Percentiles rank a stretch among this genome's conserved stretches.
Evolutionary conservation across 1,140 invertebrate species (phyloP).

Genomic region (Drosophila ogumai): DNA sequence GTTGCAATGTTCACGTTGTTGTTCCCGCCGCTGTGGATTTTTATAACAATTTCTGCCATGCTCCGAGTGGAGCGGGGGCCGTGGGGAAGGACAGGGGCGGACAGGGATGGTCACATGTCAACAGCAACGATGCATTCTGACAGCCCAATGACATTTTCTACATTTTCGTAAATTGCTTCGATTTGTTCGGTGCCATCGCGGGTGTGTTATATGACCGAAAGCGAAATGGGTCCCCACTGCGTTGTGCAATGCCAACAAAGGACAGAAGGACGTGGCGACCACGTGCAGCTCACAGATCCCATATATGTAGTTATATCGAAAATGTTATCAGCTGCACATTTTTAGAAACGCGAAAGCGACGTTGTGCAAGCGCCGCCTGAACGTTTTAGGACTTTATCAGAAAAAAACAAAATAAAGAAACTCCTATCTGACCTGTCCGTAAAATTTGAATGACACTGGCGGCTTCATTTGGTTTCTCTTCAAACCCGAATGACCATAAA

Average conservation of each 20-base stretch:
- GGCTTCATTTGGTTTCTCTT: neutral
- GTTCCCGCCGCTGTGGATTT: constrained; percentile 49
- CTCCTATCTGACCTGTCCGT: neutral
- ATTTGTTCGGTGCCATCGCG: constrained; percentile 68
- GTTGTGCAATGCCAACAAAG: constrained; percentile 40
- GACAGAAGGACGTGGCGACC: constrained; percentile 2
- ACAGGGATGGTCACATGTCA: constrained; percentile 74
- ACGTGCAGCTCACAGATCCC: constrained; percentile 10
- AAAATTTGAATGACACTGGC: constrained; percentile 2
- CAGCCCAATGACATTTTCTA: constrained; percentile 84
- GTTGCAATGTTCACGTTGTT: constrained; percentile 56
- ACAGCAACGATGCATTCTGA: constrained; percentile 83
- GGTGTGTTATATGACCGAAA: constrained; percentile 65
- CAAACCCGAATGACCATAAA: neutral
- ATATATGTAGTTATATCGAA: constrained; percentile 15
- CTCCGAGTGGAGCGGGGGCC: neutral
- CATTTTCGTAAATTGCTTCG: constrained; percentile 84
- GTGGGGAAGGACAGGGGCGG: neutral
- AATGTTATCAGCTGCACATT: constrained; percentile 35
- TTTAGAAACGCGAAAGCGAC: neutral
- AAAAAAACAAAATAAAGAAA: neutral
- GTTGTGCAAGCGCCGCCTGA: neutral
- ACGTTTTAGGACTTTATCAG: neutral
- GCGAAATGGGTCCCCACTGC: constrained; percentile 46
- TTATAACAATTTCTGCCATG: constrained; percentile 56